Evolutionary conservation across 2,888 invertebrate genomes (phyloP), one percentile per base, ranked within the genome.

Genomic region (Amphipoea oculea): DNA sequence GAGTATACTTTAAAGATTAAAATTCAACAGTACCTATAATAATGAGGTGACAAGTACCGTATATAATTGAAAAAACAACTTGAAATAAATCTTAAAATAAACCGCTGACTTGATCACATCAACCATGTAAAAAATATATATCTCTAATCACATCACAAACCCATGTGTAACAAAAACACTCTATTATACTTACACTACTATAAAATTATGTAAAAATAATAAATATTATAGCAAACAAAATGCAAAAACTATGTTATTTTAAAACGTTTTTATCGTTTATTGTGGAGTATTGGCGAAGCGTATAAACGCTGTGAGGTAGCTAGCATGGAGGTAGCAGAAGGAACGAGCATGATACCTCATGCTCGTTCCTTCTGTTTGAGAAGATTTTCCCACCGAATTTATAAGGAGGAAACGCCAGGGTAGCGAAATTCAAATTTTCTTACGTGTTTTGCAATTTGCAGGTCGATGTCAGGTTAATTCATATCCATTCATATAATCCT

Each of bases 241-340:
- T 29, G 14, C n/a, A 54, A 17, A 42, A 65, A 14, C 11, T 6
- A 45, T 23, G 17, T 20, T 75, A 48, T 54, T 62, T n/a, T 23
- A 75, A 60, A 83, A 62, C 54, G 45, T 51, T 67, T 75, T 57
- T n/a, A 42, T n/a, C 42, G n/a, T 62, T 54, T 67, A 17, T 54
- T 40, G 17, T 63, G 77, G 80, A 83, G n/a, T 5, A 20, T 80
- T 80, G 45, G 76, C 62, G 6, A 76, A 80, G 62, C 67, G 77
- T 63, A 17, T 63, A 63, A 29, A 83, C 54, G 68, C 67, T 57
- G 54, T 68, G 83, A 81, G 68, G 77, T 80, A 80, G 83, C 42
- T 82, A n/a, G n/a, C 48, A 42, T 79, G 29, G 79, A 45, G 45
- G 45, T 45, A 9, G 45, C 9, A 45, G 45, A 45, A 45, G 9